These are phyloP conservation scores for Elaphurus davidianus DNA, from an alignment of 2,113 vertebrate genomes.

Conservation along the genomic window DNA sequence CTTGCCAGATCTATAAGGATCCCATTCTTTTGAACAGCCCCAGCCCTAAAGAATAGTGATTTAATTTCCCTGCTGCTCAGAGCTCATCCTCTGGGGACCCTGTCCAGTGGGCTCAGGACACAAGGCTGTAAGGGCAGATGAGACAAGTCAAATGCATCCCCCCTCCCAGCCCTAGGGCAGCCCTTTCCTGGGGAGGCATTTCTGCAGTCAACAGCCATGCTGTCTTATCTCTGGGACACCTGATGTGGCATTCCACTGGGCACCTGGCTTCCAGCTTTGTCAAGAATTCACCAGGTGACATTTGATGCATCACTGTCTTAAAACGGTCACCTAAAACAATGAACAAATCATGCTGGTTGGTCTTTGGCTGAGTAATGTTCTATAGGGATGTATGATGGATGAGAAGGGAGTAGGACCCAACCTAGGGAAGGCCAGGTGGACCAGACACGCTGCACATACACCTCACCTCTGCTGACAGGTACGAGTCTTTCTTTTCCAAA, in stretches of 20 bases:
- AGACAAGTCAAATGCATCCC: background rate
- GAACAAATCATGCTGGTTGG: background rate
- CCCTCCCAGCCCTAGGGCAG: background rate
- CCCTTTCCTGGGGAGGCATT: background rate
- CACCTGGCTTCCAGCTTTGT: background rate
- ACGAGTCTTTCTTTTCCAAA: background rate
- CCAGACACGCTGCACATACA: accelerated
- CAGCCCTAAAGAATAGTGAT: background rate
- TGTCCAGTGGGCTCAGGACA: background rate
- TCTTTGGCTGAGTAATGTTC: background rate
- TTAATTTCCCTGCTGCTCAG: background rate
- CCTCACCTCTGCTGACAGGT: accelerated
- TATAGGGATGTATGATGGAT: background rate
- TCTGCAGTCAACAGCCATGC: background rate
- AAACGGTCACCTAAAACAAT: background rate
- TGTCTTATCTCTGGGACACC: background rate
- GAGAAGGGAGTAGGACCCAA: background rate
- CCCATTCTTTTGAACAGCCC: background rate
- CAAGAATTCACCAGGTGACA: background rate
- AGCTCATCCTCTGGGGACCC: background rate
- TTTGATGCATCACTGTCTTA: background rate
- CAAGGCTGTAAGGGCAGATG: background rate
- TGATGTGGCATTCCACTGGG: too few species aligned
- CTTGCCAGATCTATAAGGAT: background rate
- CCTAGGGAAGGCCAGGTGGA: background rate